Conservation (phyloP, 2,113 vertebrate species). For the Calypte anna region DNA sequence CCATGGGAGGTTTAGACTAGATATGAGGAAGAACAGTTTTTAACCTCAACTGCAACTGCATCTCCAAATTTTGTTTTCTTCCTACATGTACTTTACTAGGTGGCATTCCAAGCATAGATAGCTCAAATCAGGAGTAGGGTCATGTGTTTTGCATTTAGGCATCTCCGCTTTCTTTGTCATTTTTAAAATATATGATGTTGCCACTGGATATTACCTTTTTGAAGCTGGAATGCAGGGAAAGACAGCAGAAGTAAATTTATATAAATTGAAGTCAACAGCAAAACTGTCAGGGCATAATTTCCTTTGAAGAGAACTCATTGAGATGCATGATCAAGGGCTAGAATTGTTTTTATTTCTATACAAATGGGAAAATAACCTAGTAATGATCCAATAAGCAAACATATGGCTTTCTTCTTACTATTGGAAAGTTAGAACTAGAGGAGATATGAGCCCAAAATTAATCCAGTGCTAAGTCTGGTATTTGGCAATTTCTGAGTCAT, state of each 20-base stretch:
- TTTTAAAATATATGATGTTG: background rate
- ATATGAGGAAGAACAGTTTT: background rate
- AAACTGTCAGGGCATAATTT: background rate
- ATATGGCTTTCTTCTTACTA: background rate
- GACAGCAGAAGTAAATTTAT: background rate
- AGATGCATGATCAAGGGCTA: background rate
- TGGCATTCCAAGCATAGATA: slow-evolving; percentile 17
- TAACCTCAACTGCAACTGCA: background rate
- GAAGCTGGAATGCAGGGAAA: background rate
- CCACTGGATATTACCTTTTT: background rate
- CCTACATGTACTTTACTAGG: background rate
- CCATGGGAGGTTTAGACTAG: background rate
- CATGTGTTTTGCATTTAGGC: background rate
- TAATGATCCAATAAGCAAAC: background rate
- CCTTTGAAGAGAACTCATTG: background rate
- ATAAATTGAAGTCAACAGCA: background rate
- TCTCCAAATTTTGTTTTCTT: background rate
- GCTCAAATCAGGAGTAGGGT: background rate
- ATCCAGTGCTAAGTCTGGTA: background rate
- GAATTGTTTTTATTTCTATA: slow-evolving; percentile 2
- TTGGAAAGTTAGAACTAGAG: background rate
- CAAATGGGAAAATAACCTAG: background rate
- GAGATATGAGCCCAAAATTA: background rate
- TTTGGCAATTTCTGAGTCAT: background rate
- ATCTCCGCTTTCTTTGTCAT: background rate